These are phyloP conservation scores for Psettodes erumei DNA, from an alignment of 2,113 vertebrate species.

Conservation along the genomic window DNA sequence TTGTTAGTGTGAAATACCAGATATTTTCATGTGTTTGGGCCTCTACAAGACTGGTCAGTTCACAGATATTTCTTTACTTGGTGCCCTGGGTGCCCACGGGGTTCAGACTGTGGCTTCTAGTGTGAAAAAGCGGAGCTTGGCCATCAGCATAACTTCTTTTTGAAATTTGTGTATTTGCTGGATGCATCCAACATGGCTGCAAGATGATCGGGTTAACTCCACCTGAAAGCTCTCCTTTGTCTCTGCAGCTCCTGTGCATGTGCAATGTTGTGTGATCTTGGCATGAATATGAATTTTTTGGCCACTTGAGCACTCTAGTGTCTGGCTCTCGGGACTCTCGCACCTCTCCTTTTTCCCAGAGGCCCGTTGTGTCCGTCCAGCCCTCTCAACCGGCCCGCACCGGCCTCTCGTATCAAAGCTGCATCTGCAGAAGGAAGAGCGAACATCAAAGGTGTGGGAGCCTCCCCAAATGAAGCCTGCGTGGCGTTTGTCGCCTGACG, in stretches of 20 bases:
- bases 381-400: slow-evolving; percentile 64
- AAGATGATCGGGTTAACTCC: neutral
- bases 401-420: slow-evolving; percentile 89
- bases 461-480: slow-evolving; percentile 85
- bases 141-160: too few relatives aligned
- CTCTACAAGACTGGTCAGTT: too few relatives aligned
- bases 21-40: neutral
- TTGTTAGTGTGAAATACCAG: neutral
- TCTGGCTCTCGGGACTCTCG: slow-evolving; percentile 59
- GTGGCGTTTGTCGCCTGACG: slow-evolving; percentile 75
- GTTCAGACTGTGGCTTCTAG: neutral
- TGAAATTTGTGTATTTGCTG: neutral
- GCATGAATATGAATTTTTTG: slow-evolving; percentile 73
- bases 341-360: neutral
- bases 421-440: slow-evolving; percentile 85
- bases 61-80: too few relatives aligned
- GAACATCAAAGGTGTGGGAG: slow-evolving; percentile 90
- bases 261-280: slow-evolving; percentile 26
- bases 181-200: neutral
- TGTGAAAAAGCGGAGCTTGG: neutral
- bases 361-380: slow-evolving; percentile 62
- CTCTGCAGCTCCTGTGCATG: neutral
- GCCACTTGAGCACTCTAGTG: slow-evolving; percentile 34
- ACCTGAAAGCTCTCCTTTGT: slow-evolving; percentile 8
- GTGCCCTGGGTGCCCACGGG: too few relatives aligned